Evolutionary conservation across 2,797 vertebrate species (phyloP).

Genomic region (Rhynchotus rufescens): DNA sequence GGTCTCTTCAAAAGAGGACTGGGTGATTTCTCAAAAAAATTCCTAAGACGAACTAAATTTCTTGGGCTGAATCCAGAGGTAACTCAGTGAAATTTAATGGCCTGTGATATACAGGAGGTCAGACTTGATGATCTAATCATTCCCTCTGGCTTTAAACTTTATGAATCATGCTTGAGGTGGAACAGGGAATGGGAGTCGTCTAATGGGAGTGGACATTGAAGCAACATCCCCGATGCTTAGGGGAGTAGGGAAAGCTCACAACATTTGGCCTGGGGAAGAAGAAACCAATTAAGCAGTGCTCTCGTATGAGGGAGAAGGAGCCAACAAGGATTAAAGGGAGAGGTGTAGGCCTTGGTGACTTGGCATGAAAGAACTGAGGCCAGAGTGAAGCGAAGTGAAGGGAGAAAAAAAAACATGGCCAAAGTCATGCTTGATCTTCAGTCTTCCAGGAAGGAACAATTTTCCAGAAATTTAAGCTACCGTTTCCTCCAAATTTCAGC

Average conservation of each 20-base stretch:
- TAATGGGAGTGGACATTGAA: constrained; percentile 64
- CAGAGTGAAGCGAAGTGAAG: background rate
- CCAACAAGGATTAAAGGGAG: constrained; percentile 57
- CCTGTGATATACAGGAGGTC: constrained; percentile 46
- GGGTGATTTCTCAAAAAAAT: background rate
- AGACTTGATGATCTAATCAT: constrained; percentile 54
- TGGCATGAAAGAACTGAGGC: background rate
- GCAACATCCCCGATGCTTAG: constrained; percentile 56
- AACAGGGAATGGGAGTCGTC: constrained; percentile 58
- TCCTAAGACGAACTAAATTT: constrained; percentile 44
- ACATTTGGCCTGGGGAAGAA: constrained; percentile 36
- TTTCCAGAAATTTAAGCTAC: background rate
- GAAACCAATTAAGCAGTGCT: constrained; percentile 38
- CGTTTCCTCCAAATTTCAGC: rapidly evolving
- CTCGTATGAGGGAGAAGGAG: constrained; percentile 13
- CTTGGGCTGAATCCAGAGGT: constrained; percentile 50
- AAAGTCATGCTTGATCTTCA: background rate
- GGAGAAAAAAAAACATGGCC: background rate
- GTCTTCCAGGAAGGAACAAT: background rate
- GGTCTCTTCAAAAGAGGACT: rapidly evolving
- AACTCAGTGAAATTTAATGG: constrained; percentile 49
- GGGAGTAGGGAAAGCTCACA: constrained; percentile 37
- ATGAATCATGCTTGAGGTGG: constrained; percentile 70
- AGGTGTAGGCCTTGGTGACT: constrained; percentile 38
- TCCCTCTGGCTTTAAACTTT: constrained; percentile 53